Base-by-base conservation (phyloP, 2,888 invertebrate genomes). In the Lacanobia wlatinum region DNA sequence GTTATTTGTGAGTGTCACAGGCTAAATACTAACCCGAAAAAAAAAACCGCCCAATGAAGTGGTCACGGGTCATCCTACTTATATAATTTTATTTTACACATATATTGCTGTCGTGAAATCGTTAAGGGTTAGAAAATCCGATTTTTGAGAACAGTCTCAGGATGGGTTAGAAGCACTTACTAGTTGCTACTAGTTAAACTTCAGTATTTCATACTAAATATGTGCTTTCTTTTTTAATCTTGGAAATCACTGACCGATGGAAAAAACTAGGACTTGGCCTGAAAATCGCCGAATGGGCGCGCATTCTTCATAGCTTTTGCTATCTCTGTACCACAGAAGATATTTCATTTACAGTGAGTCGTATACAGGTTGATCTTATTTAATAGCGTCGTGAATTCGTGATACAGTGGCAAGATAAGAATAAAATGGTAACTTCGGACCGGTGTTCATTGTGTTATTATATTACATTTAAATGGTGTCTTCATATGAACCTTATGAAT, bases 401-500 rank as follows among this genome's bases (percentile, higher is more conserved):
- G 43, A 43, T 58, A n/a, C 10, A 43, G 48, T 38, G 5, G 21
- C 9, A 58, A 50, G 76, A 67, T 58, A 56, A 50, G 48, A n/a
- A 34, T 10, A 59, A 67, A 67, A 28, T 28, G 18, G 18, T 6
- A 3, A 40, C 4, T 38, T 59, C n/a, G 23, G 3, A 67, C 62
- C 28, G 48, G n/a, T 59, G 28, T 18, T 14, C 43, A 55, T n/a
- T 46, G 21, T 55, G n/a, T 21, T 61, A 46, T 78, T 59, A 60
- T 64, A 43, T 72, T 79, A 53, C 28, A 46, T 28, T 60, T 58
- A 50, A 59, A 66, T 77, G 10, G 40, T 43, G 34, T n/a, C 28
- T 21, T 23, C 56, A 64, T 69, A 43, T 38, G 40, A 48, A 60
- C 23, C 75, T n/a, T 61, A 23, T n/a, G 21, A 63, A 55, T 69